Evolutionary conservation across 2,888 invertebrate genomes (phyloP).

Genomic region (Polyommatus iphigenia): DNA sequence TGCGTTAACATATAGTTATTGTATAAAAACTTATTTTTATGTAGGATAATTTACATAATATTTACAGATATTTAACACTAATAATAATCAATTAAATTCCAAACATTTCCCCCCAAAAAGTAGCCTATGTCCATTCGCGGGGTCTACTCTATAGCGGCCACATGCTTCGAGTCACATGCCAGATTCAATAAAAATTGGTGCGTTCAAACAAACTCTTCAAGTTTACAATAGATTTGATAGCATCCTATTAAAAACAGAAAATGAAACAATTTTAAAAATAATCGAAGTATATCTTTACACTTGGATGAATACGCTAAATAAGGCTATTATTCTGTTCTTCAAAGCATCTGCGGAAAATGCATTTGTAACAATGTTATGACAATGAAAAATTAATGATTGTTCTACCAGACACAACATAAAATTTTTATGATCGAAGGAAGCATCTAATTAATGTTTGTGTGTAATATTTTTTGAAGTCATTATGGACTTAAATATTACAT

Average conservation of each 20-base stretch:
- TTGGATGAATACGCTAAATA: neutral
- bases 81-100: no score
- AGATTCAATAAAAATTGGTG: no score
- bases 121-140: no score
- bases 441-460: neutral
- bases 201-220: neutral
- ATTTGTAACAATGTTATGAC: neutral
- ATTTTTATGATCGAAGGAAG: neutral
- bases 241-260: neutral
- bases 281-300: neutral
- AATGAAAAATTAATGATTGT: neutral
- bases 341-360: neutral
- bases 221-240: neutral
- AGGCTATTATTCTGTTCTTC: neutral
- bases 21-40: no score
- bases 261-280: neutral
- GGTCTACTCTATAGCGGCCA: no score
- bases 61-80: no score
- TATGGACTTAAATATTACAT: neutral
- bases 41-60: no score
- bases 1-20: neutral
- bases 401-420: neutral
- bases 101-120: no score
- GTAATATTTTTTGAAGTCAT: neutral
- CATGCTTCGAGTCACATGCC: no score